A percentile compares a stretch with the other conserved stretches of the same genome.
Evolutionary conservation across 2,888 invertebrate genomes (phyloP).

Genomic region (Folsomia candida): DNA sequence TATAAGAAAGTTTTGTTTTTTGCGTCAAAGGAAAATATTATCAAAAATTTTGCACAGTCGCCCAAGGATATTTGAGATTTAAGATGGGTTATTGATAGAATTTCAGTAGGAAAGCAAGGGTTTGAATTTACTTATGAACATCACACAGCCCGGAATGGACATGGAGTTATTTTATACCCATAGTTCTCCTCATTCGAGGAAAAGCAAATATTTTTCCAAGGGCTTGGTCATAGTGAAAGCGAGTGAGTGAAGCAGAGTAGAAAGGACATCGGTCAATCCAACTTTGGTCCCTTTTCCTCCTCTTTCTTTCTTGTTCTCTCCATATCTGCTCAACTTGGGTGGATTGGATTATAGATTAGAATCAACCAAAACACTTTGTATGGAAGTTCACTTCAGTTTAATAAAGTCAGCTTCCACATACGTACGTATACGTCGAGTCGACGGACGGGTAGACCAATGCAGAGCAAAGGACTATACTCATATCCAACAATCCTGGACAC

Average conservation of each 20-base stretch:
- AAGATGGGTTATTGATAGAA: not conserved
- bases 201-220: slow-evolving; percentile 13
- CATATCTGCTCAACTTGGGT: not conserved
- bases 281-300: not conserved
- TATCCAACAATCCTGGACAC: too few relatives aligned
- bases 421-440: too few relatives aligned
- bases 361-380: slow-evolving; percentile 5
- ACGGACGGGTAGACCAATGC: too few relatives aligned
- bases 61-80: not conserved
- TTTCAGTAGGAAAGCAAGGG: not conserved
- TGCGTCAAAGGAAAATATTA: too few relatives aligned
- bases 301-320: not conserved
- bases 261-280: slow-evolving; percentile 18
- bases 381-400: not conserved
- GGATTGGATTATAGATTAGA: slow-evolving; percentile 17
- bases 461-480: too few relatives aligned
- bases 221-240: not conserved
- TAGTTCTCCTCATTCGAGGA: not conserved
- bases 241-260: not conserved
- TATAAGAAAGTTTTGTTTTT: too few relatives aligned
- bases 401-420: not conserved
- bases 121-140: too few relatives aligned
- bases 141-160: not conserved
- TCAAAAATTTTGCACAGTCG: not conserved
- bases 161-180: not conserved